A percentile compares a stretch with the other conserved stretches of the same genome.
Evolutionary conservation across 2,113 vertebrate genomes (phyloP).

Genomic region (Pelvicachromis taeniatus): DNA sequence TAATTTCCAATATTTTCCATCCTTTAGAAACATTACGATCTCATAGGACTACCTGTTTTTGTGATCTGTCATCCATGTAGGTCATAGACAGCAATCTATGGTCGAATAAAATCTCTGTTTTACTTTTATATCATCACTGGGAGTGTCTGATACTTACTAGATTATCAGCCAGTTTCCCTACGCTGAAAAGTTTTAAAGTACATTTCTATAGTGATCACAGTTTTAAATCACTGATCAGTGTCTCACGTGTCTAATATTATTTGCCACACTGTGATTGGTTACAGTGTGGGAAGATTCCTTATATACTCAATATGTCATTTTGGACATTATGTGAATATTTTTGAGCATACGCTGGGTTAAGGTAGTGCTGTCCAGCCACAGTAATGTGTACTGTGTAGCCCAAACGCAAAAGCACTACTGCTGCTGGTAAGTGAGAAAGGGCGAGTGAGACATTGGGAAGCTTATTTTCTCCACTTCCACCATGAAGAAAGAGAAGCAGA

Average conservation of each 20-base stretch:
- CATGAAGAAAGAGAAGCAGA: background rate
- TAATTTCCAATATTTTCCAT: background rate
- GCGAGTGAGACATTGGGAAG: background rate
- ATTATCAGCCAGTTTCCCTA: background rate
- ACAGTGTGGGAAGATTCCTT: background rate
- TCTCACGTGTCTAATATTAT: background rate
- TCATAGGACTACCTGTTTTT: background rate
- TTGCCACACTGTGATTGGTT: background rate
- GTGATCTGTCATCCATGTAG: background rate
- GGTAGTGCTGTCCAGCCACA: background rate
- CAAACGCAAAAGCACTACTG: background rate
- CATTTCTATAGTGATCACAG: background rate
- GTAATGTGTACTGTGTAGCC: background rate
- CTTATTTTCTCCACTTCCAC: background rate
- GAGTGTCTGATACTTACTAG: background rate
- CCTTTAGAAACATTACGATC: background rate
- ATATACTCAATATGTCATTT: background rate
- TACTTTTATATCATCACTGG: rapidly evolving
- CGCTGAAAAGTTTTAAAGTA: background rate
- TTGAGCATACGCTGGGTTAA: background rate
- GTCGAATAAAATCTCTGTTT: background rate
- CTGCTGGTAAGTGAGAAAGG: background rate
- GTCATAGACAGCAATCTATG: rapidly evolving
- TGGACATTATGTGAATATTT: background rate
- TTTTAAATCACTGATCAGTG: background rate